Evolutionary conservation across 2,113 vertebrate species (phyloP).

Genomic region (Podarcis cretensis): DNA sequence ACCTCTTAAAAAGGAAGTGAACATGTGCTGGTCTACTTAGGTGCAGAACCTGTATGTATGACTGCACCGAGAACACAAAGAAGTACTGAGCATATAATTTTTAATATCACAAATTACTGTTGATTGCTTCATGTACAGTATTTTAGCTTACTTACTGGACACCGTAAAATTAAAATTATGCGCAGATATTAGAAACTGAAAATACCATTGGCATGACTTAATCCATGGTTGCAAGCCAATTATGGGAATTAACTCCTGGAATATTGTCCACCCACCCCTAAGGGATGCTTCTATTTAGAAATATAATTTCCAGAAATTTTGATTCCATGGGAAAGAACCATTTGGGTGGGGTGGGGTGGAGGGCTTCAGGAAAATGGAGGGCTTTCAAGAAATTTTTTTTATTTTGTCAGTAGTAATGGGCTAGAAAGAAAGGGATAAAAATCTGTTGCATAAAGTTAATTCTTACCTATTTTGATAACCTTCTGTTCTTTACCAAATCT

Average conservation of each 20-base stretch:
- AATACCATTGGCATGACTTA: not conserved
- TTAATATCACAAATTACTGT: not conserved
- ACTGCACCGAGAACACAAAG: not conserved
- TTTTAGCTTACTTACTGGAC: not conserved
- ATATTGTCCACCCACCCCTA: not conserved
- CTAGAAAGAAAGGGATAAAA: not conserved
- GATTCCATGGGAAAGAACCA: too few relatives aligned
- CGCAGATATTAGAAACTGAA: not conserved
- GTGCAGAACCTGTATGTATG: not conserved
- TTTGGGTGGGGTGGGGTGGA: too few relatives aligned
- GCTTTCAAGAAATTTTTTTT: too few relatives aligned
- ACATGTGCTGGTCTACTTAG: not conserved
- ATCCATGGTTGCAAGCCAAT: not conserved
- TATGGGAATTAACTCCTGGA: not conserved
- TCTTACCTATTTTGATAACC: slow-evolving; percentile 92
- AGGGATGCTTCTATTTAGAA: not conserved
- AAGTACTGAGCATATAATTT: not conserved
- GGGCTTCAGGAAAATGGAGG: too few relatives aligned
- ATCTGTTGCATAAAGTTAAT: slow-evolving; percentile 2
- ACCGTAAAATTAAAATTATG: not conserved
- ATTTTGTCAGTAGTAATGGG: too few relatives aligned
- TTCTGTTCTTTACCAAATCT: slow-evolving; percentile 89
- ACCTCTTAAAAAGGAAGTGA: too few relatives aligned
- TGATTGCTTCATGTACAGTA: not conserved
- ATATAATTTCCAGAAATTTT: too few relatives aligned